Evolutionary conservation across 2,888 invertebrate species (phyloP).

Genomic region (Anthophora plumipes): DNA sequence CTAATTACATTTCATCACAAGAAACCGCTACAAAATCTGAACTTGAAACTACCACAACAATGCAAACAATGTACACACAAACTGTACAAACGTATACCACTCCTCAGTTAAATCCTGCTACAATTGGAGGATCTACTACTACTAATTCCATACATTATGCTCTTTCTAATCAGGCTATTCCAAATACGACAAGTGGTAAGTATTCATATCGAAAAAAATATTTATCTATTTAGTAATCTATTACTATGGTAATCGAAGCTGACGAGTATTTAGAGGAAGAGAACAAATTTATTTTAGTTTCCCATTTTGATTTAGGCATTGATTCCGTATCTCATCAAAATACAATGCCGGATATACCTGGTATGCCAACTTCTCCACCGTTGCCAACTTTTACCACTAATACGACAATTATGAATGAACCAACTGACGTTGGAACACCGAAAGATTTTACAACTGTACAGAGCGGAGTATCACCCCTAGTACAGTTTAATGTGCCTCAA

Average conservation of each 20-base stretch:
- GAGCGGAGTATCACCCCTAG: constrained; percentile 76
- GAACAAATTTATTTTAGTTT: no score
- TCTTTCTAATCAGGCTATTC: constrained; percentile 68
- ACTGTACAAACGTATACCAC: constrained; percentile 60
- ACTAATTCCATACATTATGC: constrained; percentile 74
- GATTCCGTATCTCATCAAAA: constrained; percentile 66
- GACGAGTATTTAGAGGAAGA: background rate
- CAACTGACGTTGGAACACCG: constrained; percentile 40
- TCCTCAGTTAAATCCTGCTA: constrained; percentile 84
- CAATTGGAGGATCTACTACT: constrained; percentile 85
- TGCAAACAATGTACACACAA: constrained; percentile 66
- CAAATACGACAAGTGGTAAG: constrained; percentile 73
- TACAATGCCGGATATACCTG: constrained; percentile 80
- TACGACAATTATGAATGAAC: constrained; percentile 35
- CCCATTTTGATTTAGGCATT: constrained; percentile 44
- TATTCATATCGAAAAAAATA: constrained; percentile 9
- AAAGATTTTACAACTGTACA: constrained; percentile 70
- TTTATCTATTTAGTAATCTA: background rate
- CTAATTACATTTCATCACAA: constrained; percentile 70
- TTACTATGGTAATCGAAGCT: background rate
- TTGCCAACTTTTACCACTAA: constrained; percentile 66
- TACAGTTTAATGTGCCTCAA: constrained; percentile 77
- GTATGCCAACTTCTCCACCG: constrained; percentile 80
- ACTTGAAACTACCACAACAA: constrained; percentile 42
- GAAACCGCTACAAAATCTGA: constrained; percentile 53